phyloP scores from a whole-genome alignment of 1,140 invertebrate genomes.

The Nasonia giraulti region DNA sequence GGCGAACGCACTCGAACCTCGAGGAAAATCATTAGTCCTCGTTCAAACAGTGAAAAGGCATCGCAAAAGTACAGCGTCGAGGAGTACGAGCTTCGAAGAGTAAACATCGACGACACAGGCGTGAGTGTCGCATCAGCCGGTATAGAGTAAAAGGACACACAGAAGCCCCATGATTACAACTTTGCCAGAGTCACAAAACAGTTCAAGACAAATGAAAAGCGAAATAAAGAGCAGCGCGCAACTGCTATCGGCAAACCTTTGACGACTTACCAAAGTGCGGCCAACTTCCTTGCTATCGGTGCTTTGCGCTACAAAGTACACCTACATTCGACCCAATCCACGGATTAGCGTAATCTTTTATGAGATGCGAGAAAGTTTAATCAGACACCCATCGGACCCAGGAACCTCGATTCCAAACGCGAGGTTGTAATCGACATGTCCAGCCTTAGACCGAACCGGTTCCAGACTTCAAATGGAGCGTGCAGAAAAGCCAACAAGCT shows the following conservation, averaged over 20 bases:
- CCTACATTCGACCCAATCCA: not conserved
- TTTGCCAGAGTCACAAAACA: slow-evolving; percentile 12
- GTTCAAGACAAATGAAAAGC: slow-evolving; percentile 23
- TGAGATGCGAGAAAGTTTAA: not conserved
- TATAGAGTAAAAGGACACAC: not conserved
- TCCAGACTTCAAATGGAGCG: not conserved
- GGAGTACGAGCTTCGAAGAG: not conserved
- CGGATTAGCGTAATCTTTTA: not conserved
- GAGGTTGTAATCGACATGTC: not conserved
- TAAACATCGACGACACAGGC: not conserved
- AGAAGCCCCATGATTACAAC: slow-evolving; percentile 27
- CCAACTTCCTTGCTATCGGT: not conserved
- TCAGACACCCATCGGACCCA: not conserved
- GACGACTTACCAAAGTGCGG: not conserved
- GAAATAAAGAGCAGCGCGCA: slow-evolving; percentile 27
- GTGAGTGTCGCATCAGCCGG: not conserved
- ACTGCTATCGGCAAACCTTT: not conserved
- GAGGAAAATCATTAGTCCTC: no score
- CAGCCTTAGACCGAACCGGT: not conserved
- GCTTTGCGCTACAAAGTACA: not conserved
- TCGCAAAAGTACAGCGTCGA: not conserved
- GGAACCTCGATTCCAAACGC: not conserved
- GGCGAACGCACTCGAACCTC: no score
- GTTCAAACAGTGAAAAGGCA: not conserved
- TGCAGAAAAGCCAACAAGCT: not conserved